phyloP scores from a whole-genome alignment of 2,113 vertebrate species.

The Perognathus longimembris region DNA sequence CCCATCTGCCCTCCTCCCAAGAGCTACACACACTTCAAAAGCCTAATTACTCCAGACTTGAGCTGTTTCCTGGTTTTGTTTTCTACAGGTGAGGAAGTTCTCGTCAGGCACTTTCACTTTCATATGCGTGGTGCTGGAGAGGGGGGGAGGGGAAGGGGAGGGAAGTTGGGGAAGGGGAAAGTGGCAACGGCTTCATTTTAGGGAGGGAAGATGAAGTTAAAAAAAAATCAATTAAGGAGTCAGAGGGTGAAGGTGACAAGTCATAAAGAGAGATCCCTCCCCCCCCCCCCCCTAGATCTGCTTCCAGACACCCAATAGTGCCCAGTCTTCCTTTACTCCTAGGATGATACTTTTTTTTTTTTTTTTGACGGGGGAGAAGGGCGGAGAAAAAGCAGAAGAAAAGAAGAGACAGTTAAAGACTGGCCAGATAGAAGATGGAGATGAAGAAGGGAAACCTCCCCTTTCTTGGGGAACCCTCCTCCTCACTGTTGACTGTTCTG shows the following conservation, averaged over 20 bases:
- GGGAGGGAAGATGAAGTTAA: background rate
- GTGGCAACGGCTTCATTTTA: background rate
- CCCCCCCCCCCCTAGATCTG: slow-evolving; percentile 86
- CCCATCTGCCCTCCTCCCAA: background rate
- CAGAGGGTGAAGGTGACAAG: slow-evolving; percentile 26
- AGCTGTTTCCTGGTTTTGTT: slow-evolving; percentile 64
- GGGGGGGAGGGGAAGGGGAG: background rate
- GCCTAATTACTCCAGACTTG: slow-evolving; percentile 60
- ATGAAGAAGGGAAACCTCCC: background rate
- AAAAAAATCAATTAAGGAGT: background rate
- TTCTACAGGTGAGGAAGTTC: slow-evolving; percentile 67
- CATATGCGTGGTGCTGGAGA: slow-evolving; percentile 27
- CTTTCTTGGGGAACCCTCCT: background rate
- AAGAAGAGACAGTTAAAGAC: background rate
- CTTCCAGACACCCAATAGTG: slow-evolving; percentile 79
- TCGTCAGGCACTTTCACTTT: slow-evolving; percentile 54
- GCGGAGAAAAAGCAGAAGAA: background rate
- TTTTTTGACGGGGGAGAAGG: no score
- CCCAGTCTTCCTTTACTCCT: no score
- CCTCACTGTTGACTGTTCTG: background rate
- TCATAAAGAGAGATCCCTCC: slow-evolving; percentile 83
- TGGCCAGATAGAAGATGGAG: background rate
- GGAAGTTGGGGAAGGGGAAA: background rate
- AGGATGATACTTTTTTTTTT: no score
- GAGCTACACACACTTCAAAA: slow-evolving; percentile 65